Base-by-base conservation (phyloP, 1,140 invertebrate species). In the Daktulosphaira vitifoliae region DNA sequence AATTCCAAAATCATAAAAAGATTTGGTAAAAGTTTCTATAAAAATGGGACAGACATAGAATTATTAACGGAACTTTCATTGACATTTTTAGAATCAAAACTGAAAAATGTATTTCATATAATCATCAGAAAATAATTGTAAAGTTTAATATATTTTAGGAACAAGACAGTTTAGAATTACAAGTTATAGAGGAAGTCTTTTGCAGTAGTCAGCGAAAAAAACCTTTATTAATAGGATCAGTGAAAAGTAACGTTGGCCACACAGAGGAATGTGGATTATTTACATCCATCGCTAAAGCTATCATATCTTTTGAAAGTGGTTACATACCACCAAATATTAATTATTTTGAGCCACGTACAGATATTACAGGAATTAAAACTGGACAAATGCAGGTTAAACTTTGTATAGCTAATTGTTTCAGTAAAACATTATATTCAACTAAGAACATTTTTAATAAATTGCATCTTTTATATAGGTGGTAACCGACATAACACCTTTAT, bases 171-270 rank as follows among this genome's bases (percentile, higher is more conserved):
- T 42, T 66, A 20, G 71, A 72, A 37, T 51, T 69, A 25, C 69
- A 71, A 23, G 39, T 65, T 44, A 11, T 69, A 1, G 51, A 56
- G n/a, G 59, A 71, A 29, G 65, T 71, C 2, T 68, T 71, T 51
- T 68, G 66, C 42, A 52, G 38, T 33, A 16, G 37, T 5, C 50
- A 67, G 7, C 59, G 70, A 67, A 70, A 68, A 16, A 59, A 71
- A 8, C 84, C 87, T n/a, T 76, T 90, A 5, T 72, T 83, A 5
- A 81, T 90, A 67, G 87, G 88, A 4, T 86, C 86, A 1, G 79
- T 88, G 2, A 89, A 89, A 72, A 82, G 84, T 11, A 90, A 89
- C 73, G 80, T 88, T 75, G 88, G 88, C 0, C 86, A 90, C 70
- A 78, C 84, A 25, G 86, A 88, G 74, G 81, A 85, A 25, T 80